A percentile compares a stretch with the other conserved stretches of the same genome.
Conservation (phyloP, 1,140 invertebrate species). For the Halictus rubicundus region DNA sequence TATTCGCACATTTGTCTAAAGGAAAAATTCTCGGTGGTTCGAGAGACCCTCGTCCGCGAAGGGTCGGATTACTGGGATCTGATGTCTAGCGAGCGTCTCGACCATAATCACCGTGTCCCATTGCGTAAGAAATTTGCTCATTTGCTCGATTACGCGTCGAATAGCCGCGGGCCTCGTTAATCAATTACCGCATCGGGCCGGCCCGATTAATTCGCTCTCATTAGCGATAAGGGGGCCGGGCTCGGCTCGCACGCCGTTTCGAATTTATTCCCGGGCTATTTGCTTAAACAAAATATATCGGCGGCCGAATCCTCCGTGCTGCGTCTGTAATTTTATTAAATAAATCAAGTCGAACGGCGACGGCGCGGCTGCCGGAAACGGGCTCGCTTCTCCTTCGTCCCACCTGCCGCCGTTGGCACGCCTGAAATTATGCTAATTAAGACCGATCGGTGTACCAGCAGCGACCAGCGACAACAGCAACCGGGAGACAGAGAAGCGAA, state of each 20-base stretch:
- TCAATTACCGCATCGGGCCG: conserved; percentile 11
- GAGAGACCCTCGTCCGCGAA: too few relatives aligned
- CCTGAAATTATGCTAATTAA: conserved; percentile 53
- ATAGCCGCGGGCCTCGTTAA: too few relatives aligned
- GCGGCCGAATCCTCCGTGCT: neutral
- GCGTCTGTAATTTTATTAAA: conserved; percentile 50
- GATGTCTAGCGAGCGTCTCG: too few relatives aligned
- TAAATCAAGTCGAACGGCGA: conserved; percentile 42
- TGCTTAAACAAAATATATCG: conserved; percentile 21
- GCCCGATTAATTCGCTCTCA: neutral
- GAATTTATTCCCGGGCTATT: conserved; percentile 39
- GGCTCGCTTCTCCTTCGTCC: conserved; percentile 16
- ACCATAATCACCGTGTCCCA: too few relatives aligned
- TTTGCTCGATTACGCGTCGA: neutral
- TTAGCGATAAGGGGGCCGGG: neutral
- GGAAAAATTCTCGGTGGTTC: too few relatives aligned
- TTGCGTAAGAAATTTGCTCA: neutral
- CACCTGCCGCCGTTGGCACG: conserved; percentile 41
- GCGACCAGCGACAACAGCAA: neutral
- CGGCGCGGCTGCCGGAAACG: conserved; percentile 42
- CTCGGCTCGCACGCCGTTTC: neutral
- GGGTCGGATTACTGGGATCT: too few relatives aligned
- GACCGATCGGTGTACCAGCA: conserved; percentile 25
- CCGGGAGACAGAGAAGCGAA: neutral
- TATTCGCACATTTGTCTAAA: too few relatives aligned